Conservation (phyloP, 2,888 invertebrate species). For the Hypercompe scribonia region DNA sequence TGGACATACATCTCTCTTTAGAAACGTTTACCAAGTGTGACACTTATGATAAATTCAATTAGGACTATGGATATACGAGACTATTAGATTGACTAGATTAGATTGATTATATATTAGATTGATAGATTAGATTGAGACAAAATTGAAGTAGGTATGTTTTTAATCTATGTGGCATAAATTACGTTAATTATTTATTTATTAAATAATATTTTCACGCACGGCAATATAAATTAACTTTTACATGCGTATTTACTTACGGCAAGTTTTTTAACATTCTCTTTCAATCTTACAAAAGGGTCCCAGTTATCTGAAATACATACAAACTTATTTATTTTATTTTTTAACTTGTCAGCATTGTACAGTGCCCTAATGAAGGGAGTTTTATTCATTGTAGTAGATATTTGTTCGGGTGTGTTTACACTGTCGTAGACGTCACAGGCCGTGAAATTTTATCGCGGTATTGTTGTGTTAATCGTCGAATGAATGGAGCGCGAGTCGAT, state of each 20-base stretch:
- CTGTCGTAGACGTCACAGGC: constrained; percentile 38
- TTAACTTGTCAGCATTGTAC: constrained; percentile 42
- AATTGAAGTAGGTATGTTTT: too few species aligned
- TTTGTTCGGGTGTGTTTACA: constrained; percentile 50
- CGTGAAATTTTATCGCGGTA: constrained; percentile 22
- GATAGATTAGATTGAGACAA: too few species aligned
- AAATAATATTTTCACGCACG: neutral
- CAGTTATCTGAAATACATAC: constrained; percentile 8
- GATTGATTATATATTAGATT: too few species aligned
- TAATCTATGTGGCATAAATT: too few species aligned
- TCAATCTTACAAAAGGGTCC: constrained; percentile 5
- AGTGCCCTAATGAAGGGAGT: constrained; percentile 54
- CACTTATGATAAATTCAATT: too few species aligned
- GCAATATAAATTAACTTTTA: neutral
- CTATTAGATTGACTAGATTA: too few species aligned
- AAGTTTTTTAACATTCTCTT: neutral
- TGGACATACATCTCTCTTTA: too few species aligned
- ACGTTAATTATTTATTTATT: too few species aligned
- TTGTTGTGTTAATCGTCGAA: constrained; percentile 23
- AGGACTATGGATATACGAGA: too few species aligned
- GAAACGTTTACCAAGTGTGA: too few species aligned
- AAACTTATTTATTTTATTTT: constrained; percentile 32
- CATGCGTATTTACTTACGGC: neutral
- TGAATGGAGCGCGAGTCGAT: constrained; percentile 35
- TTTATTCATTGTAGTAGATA: constrained; percentile 51